Evolutionary conservation across 2,113 vertebrate species (phyloP).

Genomic region (Copsychus sechellarum): DNA sequence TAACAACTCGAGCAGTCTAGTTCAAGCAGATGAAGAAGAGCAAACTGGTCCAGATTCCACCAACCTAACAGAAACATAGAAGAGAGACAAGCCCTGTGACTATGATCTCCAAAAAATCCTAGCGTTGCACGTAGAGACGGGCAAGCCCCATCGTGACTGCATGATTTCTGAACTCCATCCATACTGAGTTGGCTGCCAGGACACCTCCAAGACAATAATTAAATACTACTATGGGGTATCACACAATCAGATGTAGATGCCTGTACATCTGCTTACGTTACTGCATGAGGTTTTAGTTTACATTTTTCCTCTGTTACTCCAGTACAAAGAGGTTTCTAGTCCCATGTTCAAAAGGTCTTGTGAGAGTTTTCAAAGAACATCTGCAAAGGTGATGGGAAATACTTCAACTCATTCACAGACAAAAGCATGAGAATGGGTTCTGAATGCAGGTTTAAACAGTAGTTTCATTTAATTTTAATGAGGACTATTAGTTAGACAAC

Average conservation of each 20-base stretch:
- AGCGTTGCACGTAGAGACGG: not conserved
- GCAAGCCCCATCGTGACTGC: fast-evolving
- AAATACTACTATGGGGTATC: not conserved
- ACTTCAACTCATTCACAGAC: not conserved
- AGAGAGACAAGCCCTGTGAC: not conserved
- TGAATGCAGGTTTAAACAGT: not conserved
- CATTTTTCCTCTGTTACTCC: not conserved
- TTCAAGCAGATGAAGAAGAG: not conserved
- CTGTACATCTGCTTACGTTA: fast-evolving
- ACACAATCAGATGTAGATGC: not conserved
- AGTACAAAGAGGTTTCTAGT: not conserved
- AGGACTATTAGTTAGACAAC: not conserved
- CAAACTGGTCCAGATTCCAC: not conserved
- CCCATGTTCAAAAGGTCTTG: not conserved
- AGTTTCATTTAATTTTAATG: not conserved
- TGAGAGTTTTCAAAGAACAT: not conserved
- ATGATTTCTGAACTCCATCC: not conserved
- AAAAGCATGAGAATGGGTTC: not conserved
- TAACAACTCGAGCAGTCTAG: not conserved
- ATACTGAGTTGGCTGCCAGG: not conserved
- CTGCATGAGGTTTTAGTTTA: fast-evolving
- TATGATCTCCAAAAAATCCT: not conserved
- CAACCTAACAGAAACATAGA: not conserved
- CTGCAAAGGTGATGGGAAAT: not conserved
- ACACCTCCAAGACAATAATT: not conserved